phyloP scores from a whole-genome alignment of 1,140 invertebrate species.

The Diabrotica undecimpunctata region DNA sequence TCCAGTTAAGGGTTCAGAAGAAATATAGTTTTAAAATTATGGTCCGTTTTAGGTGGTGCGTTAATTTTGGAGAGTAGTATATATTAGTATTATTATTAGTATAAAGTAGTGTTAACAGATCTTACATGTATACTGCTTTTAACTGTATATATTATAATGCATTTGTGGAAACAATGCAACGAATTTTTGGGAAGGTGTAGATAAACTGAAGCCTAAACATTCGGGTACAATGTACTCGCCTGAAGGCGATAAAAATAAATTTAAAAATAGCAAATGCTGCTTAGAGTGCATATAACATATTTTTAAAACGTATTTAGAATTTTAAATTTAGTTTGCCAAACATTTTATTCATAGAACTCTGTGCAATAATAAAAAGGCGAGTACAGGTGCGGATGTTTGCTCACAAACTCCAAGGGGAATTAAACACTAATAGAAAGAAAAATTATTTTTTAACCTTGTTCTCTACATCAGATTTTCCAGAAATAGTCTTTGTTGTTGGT shows the following conservation, averaged over 20 bases:
- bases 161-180: not conserved
- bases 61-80: too few relatives aligned
- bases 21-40: too few relatives aligned
- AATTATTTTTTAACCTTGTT: not conserved
- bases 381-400: constrained; percentile 1
- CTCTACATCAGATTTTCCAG: too few relatives aligned
- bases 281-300: constrained; percentile 30
- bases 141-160: not conserved
- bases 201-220: constrained; percentile 16
- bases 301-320: constrained; percentile 27
- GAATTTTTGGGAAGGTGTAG: constrained; percentile 1
- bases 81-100: too few relatives aligned
- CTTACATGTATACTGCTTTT: too few relatives aligned
- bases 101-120: too few relatives aligned
- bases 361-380: constrained; percentile 19
- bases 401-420: not conserved
- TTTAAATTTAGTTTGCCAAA: constrained; percentile 32
- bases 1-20: too few relatives aligned
- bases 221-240: constrained; percentile 22
- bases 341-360: constrained; percentile 24
- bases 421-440: not conserved
- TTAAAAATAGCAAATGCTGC: constrained; percentile 23
- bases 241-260: constrained; percentile 23
- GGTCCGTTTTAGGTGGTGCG: too few relatives aligned
- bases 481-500: too few relatives aligned